phyloP scores from a whole-genome alignment of 1,140 invertebrate species.

The Idris sp. region DNA sequence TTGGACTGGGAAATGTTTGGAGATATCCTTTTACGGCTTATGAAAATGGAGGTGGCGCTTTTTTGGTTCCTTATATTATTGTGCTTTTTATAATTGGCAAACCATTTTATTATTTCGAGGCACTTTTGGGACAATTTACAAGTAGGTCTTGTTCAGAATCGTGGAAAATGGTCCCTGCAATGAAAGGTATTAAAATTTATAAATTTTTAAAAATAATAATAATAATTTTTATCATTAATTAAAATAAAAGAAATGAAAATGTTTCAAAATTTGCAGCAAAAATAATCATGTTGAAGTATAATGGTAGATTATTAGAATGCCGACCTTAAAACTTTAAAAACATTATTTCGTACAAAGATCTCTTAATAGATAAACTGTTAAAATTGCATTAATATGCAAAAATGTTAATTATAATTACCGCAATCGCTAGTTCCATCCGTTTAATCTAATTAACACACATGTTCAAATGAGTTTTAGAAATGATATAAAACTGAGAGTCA shows the following conservation, averaged over 20 bases:
- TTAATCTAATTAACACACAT: constrained; percentile 21
- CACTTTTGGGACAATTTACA: constrained; percentile 87
- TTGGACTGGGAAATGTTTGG: constrained; percentile 93
- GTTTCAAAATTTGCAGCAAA: constrained; percentile 14
- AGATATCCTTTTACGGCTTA: constrained; percentile 92
- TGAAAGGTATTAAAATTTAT: constrained; percentile 81
- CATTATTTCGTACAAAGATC: constrained; percentile 20
- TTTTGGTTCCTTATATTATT: constrained; percentile 90
- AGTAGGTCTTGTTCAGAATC: constrained; percentile 84
- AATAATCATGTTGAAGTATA: too few species aligned
- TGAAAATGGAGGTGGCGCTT: constrained; percentile 90
- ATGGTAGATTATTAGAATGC: too few species aligned
- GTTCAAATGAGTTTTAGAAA: too few species aligned
- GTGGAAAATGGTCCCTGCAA: constrained; percentile 76
- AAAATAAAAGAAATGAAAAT: too few species aligned
- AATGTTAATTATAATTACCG: constrained; percentile 26
- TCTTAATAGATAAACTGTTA: constrained; percentile 12
- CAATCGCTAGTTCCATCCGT: constrained; percentile 14
- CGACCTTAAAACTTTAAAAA: constrained; percentile 9
- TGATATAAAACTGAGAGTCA: too few species aligned
- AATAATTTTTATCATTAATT: too few species aligned
- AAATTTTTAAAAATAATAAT: neutral
- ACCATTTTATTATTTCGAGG: constrained; percentile 94
- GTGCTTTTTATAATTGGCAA: constrained; percentile 90
- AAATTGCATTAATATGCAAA: constrained; percentile 80